Base-by-base conservation (phyloP, 37 sponge, comb jelly and placozoan genomes). In the Halichondria panicea region DNA sequence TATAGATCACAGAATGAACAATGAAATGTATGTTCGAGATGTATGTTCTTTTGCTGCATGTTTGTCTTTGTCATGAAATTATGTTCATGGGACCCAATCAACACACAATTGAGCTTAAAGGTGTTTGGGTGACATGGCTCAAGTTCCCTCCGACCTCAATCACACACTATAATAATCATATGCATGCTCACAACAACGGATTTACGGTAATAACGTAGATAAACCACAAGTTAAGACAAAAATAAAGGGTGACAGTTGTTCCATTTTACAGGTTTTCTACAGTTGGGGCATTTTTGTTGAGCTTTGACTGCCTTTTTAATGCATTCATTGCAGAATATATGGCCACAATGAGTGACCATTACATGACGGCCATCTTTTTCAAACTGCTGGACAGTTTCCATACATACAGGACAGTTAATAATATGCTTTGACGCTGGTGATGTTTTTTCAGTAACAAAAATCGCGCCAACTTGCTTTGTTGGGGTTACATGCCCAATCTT, bases 291-390 rank as follows among this genome's bases (percentile, higher is more conserved):
- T 44, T 72, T 76, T n/a, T 85, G 82, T 8, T 44, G 43, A 9
- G 30, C 35, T 1, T 66, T 1, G 15, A 91, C 81, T 2, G 82
- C 27, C 38, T 85, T 68, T 31, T 68, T 55, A 6, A 85, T 58
- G 27, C 91, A 91, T 4, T 39, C 43, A 44, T 77, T 70, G 55
- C 91, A 91, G 43, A 91, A 91, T 7, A 91, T 32, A 40, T 91
- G 91, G 41, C 91, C 91, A 81, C 91, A 91, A 2, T 55, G 48
- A 1, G 91, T 91, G 0, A 78, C 30, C 8, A 81, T 82, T n/a
- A 91, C 19, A 12, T 66, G 37, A 37, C 81, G 77, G 48, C 91
- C 87, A n/a, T 54, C 28, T 3, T 27, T 19, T 31, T 66, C 64
- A 77, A 91, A 91, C 66, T 76, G 60, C 12, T 39, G 33, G 9